A percentile compares a stretch with the other conserved stretches of the same genome.
phyloP scores from a whole-genome alignment of 2,888 invertebrate genomes.

The Frankliniella fusca region DNA sequence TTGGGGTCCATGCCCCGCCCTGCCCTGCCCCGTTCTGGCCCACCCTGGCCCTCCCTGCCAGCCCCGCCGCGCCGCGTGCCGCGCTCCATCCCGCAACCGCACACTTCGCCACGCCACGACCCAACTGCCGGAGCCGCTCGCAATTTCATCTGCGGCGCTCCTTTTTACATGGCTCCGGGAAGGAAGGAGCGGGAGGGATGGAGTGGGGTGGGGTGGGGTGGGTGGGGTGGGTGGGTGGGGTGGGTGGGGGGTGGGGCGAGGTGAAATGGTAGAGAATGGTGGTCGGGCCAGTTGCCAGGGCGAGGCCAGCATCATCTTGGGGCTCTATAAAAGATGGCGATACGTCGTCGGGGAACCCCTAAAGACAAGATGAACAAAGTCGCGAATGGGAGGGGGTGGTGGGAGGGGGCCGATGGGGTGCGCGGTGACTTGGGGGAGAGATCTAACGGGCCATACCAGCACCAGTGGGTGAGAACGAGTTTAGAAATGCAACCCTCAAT shows the following conservation, averaged over 20 bases:
- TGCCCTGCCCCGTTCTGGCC: neutral
- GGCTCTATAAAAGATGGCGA: constrained; percentile 6
- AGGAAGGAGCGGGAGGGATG: neutral
- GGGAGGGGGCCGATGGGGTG: neutral
- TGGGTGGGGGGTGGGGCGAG: neutral
- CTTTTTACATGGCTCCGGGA: constrained; percentile 9
- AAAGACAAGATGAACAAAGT: neutral
- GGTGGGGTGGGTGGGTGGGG: neutral
- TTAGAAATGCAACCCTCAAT: neutral
- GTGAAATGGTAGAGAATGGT: no score
- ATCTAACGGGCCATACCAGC: no score
- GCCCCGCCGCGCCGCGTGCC: neutral
- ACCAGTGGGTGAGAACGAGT: neutral
- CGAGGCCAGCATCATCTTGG: neutral
- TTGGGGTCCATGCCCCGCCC: neutral
- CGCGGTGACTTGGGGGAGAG: neutral
- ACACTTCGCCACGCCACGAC: neutral
- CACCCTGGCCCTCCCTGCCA: neutral
- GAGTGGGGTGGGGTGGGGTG: neutral
- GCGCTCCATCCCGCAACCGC: neutral
- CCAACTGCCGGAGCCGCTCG: neutral
- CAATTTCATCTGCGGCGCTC: constrained; percentile 1
- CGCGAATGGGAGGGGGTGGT: neutral
- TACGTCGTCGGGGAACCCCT: neutral
- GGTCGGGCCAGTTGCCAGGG: neutral